Evolutionary conservation across 1,140 invertebrate genomes (phyloP).

Genomic region (Adoxophyes honmai): DNA sequence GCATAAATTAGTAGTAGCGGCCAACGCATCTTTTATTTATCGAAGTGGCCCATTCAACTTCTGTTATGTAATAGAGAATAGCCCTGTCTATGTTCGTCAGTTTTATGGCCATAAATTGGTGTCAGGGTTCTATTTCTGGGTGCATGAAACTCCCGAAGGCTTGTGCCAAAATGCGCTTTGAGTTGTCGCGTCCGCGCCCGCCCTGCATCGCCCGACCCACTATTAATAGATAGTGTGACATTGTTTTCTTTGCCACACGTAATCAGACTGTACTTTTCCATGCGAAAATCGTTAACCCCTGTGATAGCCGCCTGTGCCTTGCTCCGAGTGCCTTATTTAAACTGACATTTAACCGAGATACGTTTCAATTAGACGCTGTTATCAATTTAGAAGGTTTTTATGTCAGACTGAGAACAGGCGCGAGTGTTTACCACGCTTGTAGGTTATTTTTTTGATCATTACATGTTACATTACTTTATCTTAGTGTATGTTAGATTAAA

Average conservation of each 20-base stretch:
- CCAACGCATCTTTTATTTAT: too few species aligned
- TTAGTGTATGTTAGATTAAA: too few species aligned
- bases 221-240: conserved; percentile 60
- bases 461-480: too few species aligned
- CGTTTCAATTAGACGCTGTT: conserved; percentile 1
- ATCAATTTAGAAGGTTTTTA: conserved; percentile 15
- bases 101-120: conserved; percentile 13
- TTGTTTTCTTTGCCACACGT: conserved; percentile 53
- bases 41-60: not conserved
- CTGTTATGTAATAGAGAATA: not conserved
- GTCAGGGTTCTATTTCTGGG: conserved; percentile 1
- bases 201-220: conserved; percentile 36
- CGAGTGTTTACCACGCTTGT: too few species aligned
- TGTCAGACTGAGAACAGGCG: too few species aligned
- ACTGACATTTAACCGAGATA: conserved; percentile 14
- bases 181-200: not conserved
- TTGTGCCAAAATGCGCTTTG: conserved; percentile 8
- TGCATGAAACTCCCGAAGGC: not conserved
- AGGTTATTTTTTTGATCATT: too few species aligned
- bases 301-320: conserved; percentile 39
- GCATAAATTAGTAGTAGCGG: too few species aligned
- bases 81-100: not conserved
- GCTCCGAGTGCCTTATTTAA: conserved; percentile 17
- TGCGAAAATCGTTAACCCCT: conserved; percentile 60
- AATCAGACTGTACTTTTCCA: conserved; percentile 59